These are phyloP conservation scores for Nothobranchius kuhntae DNA, from an alignment of 2,113 vertebrate genomes.

Conservation along the genomic window DNA sequence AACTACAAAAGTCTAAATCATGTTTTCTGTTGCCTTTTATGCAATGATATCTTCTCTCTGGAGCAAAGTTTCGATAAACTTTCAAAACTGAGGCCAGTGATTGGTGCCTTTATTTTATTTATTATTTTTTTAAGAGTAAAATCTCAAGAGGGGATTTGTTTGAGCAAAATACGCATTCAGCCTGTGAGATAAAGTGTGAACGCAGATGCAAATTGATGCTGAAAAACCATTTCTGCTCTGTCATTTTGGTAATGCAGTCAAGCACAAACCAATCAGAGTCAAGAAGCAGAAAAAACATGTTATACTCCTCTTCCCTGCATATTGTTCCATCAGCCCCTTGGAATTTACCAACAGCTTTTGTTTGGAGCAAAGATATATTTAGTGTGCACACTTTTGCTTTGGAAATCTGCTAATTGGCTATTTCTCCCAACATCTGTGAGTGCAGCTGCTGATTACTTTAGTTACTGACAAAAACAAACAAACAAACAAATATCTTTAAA, in stretches of 20 bases:
- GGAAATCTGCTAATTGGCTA: slow-evolving; percentile 9
- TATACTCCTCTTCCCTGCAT: neutral
- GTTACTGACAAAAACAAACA: slow-evolving; percentile 9
- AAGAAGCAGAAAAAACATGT: slow-evolving; percentile 2
- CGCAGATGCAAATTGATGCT: slow-evolving; percentile 13
- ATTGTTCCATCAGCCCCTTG: neutral
- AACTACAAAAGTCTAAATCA: neutral
- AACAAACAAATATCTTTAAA: neutral
- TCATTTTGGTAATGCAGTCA: slow-evolving; percentile 22
- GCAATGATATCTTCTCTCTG: neutral
- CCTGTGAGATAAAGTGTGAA: slow-evolving; percentile 7
- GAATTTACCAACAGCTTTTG: slow-evolving; percentile 3
- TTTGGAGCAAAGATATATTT: slow-evolving; percentile 5
- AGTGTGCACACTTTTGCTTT: neutral
- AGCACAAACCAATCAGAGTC: slow-evolving; percentile 14
- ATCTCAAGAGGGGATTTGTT: slow-evolving; percentile 21
- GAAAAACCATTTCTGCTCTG: slow-evolving; percentile 11
- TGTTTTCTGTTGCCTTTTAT: slow-evolving; percentile 1
- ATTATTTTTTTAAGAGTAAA: slow-evolving; percentile 7
- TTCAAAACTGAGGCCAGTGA: too few species aligned
- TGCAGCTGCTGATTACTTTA: slow-evolving; percentile 29
- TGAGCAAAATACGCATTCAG: slow-evolving; percentile 1
- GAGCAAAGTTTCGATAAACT: slow-evolving; percentile 1
- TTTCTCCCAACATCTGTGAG: slow-evolving; percentile 24
- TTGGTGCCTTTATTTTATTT: neutral